Percentiles rank a stretch among this genome's conserved stretches.
Conservation (phyloP, 2,113 vertebrate species). For the Tachuris rubrigastra region DNA sequence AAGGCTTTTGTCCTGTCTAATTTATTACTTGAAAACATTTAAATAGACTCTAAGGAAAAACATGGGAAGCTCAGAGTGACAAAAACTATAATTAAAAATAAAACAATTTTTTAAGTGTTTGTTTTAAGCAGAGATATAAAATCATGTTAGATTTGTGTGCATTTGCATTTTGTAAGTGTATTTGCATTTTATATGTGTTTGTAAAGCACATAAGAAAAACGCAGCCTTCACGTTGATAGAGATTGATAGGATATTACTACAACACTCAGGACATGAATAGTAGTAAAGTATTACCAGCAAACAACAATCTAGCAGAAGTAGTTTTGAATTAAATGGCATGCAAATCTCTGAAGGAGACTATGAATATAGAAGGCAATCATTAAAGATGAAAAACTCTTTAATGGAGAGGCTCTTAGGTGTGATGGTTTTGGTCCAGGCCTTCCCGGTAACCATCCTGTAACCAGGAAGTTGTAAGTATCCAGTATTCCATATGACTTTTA, state of each 20-base stretch:
- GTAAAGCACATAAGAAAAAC: background rate
- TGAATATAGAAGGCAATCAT: background rate
- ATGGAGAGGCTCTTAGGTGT: background rate
- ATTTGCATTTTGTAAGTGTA: background rate
- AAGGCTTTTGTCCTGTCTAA: background rate
- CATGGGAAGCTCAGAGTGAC: background rate
- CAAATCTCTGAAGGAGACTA: background rate
- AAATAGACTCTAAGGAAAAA: background rate
- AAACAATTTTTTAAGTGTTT: background rate
- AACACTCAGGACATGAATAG: background rate
- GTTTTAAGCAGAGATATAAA: background rate
- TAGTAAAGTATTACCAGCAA: background rate
- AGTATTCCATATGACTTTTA: too few species aligned
- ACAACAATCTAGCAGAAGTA: background rate
- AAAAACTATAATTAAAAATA: background rate
- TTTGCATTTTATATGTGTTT: background rate
- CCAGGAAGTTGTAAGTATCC: too few species aligned
- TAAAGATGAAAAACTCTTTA: background rate
- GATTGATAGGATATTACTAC: background rate
- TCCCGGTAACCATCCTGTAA: too few species aligned
- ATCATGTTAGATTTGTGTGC: background rate
- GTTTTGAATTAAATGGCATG: constrained; percentile 10
- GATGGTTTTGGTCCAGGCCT: too few species aligned
- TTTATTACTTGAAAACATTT: background rate
- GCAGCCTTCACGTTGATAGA: background rate